phyloP scores from a whole-genome alignment of 2,113 vertebrate species.

The Myanophis thanlyinensis region DNA sequence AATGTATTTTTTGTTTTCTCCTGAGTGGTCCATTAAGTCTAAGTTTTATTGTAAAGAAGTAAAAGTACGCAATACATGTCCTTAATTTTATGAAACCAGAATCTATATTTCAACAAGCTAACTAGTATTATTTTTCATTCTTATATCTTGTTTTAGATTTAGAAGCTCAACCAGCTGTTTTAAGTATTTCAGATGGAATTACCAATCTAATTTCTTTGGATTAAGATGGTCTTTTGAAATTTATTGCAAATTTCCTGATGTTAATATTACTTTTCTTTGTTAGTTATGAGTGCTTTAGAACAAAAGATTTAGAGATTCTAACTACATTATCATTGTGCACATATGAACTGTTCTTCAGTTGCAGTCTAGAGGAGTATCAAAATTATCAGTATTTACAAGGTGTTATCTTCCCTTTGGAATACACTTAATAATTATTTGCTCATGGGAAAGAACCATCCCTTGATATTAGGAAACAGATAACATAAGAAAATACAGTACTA shows the following conservation, averaged over 20 bases:
- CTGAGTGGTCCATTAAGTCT: not conserved
- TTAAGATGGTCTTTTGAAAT: not conserved
- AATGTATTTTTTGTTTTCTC: not conserved
- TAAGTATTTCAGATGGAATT: not conserved
- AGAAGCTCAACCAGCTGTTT: not conserved
- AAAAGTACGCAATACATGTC: not conserved
- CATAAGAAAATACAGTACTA: not conserved
- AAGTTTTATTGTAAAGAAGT: not conserved
- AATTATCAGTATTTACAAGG: not conserved
- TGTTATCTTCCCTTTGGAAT: not conserved
- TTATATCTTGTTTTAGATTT: not conserved
- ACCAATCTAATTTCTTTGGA: not conserved
- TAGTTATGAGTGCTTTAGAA: not conserved
- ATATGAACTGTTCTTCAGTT: not conserved
- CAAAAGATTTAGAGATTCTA: not conserved
- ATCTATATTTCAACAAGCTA: not conserved
- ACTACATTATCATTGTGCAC: not conserved
- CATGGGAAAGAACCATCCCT: slow-evolving; percentile 17
- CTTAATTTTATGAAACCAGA: not conserved
- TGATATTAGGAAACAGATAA: not conserved
- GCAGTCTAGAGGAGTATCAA: not conserved
- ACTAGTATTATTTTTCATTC: not conserved
- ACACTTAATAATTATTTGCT: slow-evolving; percentile 29
- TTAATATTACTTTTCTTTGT: not conserved
- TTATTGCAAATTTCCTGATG: not conserved